Base-by-base conservation (phyloP, 2,797 vertebrate genomes). In the Molothrus ater region DNA sequence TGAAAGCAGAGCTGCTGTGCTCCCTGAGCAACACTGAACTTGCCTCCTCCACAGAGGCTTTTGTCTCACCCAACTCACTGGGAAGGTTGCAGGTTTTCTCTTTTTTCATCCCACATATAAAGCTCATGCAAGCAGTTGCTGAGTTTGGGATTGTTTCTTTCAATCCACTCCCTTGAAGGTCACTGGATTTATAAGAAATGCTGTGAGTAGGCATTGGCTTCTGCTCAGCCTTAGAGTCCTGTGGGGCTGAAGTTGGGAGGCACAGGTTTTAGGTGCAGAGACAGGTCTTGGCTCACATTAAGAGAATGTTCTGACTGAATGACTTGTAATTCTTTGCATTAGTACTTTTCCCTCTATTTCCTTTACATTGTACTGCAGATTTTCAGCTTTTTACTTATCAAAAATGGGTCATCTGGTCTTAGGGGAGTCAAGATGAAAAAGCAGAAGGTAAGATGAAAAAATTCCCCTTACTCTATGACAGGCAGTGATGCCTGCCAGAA, bases 391-490 rank as follows among this genome's bases (percentile, higher is more conserved):
- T 54, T 29, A 53, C 8, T 2, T 14, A 45, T 10, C 60, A 86
- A 80, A 92, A 91, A 38, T 29, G 3, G 51, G 38, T 74, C 54
- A 57, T 34, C 19, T 82, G 28, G 34, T 60, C 17, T 75, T 80
- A 79, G 9, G 10, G 3, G 13, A 81, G 7, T 24, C 69, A 63
- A 65, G 26, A 69, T 2, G 19, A 54, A 80, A 56, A 84, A 63
- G 42, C 20, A 13, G 36, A 90, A 38, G 15, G 26, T 76, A 50
- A 61, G 57, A 59, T 17, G 38, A 86, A 86, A 51, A 25, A 56
- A 65, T 6, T 17, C n/a, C 11, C 40, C 56, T 61, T 38, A 18
- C 31, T 68, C 12, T 11, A 38, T 0, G 1, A 25, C 11, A 63
- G 34, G n/a, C 31, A 74, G 20, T 2, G 17, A 31, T 61, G 26